Percentiles rank a stretch among this genome's conserved stretches.
Evolutionary conservation across 2,797 vertebrate species (phyloP).

Genomic region (Molossus alvarezi): DNA sequence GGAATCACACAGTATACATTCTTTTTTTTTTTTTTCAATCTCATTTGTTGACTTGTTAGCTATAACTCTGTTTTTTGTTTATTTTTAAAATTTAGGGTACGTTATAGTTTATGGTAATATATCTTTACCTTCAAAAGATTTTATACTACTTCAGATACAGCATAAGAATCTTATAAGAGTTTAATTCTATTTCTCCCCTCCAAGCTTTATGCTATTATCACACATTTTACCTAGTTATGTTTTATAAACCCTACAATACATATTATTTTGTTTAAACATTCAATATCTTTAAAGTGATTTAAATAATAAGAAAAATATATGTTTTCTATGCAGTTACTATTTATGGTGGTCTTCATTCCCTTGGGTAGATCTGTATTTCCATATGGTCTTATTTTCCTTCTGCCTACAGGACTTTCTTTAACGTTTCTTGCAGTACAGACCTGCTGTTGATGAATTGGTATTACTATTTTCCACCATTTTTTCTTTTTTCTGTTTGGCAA

Average conservation of each 20-base stretch:
- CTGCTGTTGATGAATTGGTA: neutral
- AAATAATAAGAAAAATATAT: conserved; percentile 6
- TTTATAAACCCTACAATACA: neutral
- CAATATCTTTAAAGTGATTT: neutral
- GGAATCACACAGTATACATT: neutral
- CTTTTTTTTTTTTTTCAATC: neutral
- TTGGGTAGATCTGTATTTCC: neutral
- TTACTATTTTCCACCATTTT: neutral
- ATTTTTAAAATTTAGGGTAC: conserved; percentile 28
- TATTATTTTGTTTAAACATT: neutral
- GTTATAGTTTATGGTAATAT: neutral
- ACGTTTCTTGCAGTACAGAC: neutral
- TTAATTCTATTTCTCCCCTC: neutral
- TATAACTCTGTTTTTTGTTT: neutral
- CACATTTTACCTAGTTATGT: neutral
- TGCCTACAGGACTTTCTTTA: neutral
- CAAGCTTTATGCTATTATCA: neutral
- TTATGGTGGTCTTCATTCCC: neutral
- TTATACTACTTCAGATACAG: neutral
- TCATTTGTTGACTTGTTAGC: neutral
- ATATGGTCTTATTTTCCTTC: conserved; percentile 16
- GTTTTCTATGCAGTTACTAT: neutral
- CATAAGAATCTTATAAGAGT: neutral
- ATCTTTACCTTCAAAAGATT: conserved; percentile 24
- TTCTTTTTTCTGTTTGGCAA: neutral